These are phyloP conservation scores for Pituophis catenifer DNA, from an alignment of 2,113 vertebrate species.

Conservation along the genomic window DNA sequence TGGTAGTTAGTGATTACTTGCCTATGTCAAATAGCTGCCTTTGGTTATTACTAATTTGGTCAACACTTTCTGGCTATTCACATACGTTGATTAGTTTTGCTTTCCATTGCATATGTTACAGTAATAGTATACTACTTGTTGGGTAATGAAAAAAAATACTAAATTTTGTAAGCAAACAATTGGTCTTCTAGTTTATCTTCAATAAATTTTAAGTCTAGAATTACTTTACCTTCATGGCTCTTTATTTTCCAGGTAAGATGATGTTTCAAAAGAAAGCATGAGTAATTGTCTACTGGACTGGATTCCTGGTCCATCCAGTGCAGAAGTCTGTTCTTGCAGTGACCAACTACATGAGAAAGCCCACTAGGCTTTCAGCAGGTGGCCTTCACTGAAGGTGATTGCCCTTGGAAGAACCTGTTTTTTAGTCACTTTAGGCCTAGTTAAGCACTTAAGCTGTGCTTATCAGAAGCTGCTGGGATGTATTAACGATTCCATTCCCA, in stretches of 20 bases:
- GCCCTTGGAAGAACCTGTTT: not conserved
- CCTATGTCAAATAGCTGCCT: not conserved
- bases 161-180: constrained; percentile 57
- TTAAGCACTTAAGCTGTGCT: not conserved
- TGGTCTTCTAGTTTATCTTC: constrained; percentile 35
- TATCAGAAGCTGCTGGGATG: not conserved
- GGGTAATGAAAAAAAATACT: constrained; percentile 31
- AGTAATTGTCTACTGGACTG: not conserved
- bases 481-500: not conserved
- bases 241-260: constrained; percentile 39
- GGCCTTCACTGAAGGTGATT: not conserved
- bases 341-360: not conserved
- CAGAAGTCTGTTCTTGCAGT: not conserved
- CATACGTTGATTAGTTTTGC: constrained; percentile 11
- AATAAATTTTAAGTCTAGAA: constrained; percentile 62
- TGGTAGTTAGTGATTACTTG: not conserved
- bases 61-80: not conserved
- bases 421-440: not conserved
- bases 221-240: constrained; percentile 32
- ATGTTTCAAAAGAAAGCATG: not conserved
- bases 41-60: not conserved
- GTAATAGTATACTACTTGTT: constrained; percentile 22
- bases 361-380: not conserved
- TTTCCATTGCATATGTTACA: constrained; percentile 35
- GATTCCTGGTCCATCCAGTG: not conserved